phyloP scores from a whole-genome alignment of 37 sponge, comb jelly and placozoan species.

The Chondrosia reniformis region DNA sequence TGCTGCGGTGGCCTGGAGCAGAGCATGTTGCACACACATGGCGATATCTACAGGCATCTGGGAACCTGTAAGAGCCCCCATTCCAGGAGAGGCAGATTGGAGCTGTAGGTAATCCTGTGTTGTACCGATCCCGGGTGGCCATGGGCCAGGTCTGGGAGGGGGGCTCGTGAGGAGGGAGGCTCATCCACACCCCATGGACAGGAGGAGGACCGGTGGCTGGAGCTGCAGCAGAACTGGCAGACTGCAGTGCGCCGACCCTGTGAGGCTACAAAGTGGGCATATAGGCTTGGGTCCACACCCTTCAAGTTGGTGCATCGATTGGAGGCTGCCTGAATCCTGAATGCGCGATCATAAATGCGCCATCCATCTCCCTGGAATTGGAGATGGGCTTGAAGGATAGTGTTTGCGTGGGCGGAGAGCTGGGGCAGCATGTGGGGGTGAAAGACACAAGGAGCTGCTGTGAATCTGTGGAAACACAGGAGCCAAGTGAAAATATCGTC shows the following conservation, averaged over 20 bases:
- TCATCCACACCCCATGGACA: background rate
- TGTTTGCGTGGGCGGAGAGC: background rate
- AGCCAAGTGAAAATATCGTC: background rate
- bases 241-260: background rate
- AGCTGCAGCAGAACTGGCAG: background rate
- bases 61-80: background rate
- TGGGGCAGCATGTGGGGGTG: background rate
- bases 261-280: background rate
- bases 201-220: background rate
- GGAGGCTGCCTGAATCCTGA: background rate
- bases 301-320: background rate
- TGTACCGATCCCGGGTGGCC: too few species aligned
- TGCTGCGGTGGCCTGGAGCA: too few species aligned
- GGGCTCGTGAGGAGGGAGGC: too few species aligned
- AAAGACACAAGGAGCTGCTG: background rate
- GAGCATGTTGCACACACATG: background rate
- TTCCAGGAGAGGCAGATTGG: constrained; percentile 16
- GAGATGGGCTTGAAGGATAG: constrained; percentile 10
- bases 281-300: background rate
- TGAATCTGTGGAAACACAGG: background rate
- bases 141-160: too few species aligned
- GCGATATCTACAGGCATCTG: background rate
- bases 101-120: too few species aligned
- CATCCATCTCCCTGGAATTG: background rate
- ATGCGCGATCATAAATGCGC: background rate